Evolutionary conservation across 2,888 invertebrate species (phyloP), one percentile per base, ranked within the genome.

Genomic region (Synergus umbraculus): DNA sequence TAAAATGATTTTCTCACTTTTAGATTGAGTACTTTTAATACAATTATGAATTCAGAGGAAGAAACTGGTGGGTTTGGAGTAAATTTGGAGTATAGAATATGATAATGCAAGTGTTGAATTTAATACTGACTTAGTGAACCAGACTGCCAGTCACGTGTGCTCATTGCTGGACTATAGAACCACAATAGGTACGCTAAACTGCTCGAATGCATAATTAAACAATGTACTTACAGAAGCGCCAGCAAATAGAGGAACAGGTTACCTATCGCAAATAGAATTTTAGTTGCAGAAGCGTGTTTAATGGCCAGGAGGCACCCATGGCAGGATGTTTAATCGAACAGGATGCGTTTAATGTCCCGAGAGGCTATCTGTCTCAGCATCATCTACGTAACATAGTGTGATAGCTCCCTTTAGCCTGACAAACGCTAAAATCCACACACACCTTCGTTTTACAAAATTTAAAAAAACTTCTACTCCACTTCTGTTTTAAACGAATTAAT

Each of bases 271-370:
- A 88, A 88, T 88, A 88, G 88, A 88, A 87, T 86, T 85, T 85
- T 83, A 82, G 82, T 81, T 81, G 76, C 82, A 78, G 81, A 83
- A 76, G 78, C 81, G 83, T 76, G 79, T 81, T 82, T 82, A 82
- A 81, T 81, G 78, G 76, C 76, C 80, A 81, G 81, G 81, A 81
- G 78, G 79, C 81, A 79, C 81, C 82, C 84, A 69, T 81, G 81
- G 85, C 86, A 88, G 89, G 87, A 89, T 88, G 88, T 90, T 88
- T 87, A 89, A 88, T 88, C 86, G 86, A 88, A 90, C 88, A 86
- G 88, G 88, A 88, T 87, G 87, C 86, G 88, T 84, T 88, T 87
- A 90, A 90, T 90, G 89, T 89, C 86, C 90, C 87, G 89, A 89
- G 90, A 89, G 87, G 86, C 90, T 89, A 89, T 90, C 88, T 88